Base-by-base conservation (phyloP, 1,140 invertebrate species). In the Sogatella furcifera region DNA sequence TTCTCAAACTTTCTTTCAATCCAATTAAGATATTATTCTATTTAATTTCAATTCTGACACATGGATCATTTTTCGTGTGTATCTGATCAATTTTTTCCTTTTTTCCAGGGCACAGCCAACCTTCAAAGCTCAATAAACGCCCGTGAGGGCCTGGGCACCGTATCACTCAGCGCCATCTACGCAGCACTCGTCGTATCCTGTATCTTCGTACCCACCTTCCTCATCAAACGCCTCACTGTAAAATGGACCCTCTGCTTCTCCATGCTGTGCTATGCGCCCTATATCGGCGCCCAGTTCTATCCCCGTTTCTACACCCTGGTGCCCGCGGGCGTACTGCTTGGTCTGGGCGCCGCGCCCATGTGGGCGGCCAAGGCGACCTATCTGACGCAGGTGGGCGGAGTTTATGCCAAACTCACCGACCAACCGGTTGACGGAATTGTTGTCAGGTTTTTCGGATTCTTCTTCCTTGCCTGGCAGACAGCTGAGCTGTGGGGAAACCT, bases 341-440 rank as follows among this genome's bases (percentile, higher is more conserved):
- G 95, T 63, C 74, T 96, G 21, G 92, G 92, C 0, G 94, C 92
- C 1, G 93, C 94, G 0, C 94, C 93, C 41, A 89, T 97, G 82
- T 98, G 95, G 95, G 89, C 92, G 0, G 91, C 95, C 4, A 93
- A 97, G 73, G 94, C 93, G 54, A 93, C 91, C 0, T 98, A 98
- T 70, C 77, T 98, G 6, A 97, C 94, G 0, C 90, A 97, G 73
- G 86, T 88, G 6, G 92, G 90, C 17, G 88, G 89, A 44, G 86
- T 94, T 62, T 92, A 92, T 75, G 89, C 89, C 5, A 90, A 91
- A 69, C 76, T 92, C 43, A 90, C 88, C 13, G 90, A 92, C 63
- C 88, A 94, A 68, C 80, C 87, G 0, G 84, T 89, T 6, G 92
- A 96, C 71, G 89, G 87, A 6, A 90, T 96, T 64, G 90, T 97